Base-by-base conservation (phyloP, 1,140 invertebrate species). In the Hyles vespertilio region DNA sequence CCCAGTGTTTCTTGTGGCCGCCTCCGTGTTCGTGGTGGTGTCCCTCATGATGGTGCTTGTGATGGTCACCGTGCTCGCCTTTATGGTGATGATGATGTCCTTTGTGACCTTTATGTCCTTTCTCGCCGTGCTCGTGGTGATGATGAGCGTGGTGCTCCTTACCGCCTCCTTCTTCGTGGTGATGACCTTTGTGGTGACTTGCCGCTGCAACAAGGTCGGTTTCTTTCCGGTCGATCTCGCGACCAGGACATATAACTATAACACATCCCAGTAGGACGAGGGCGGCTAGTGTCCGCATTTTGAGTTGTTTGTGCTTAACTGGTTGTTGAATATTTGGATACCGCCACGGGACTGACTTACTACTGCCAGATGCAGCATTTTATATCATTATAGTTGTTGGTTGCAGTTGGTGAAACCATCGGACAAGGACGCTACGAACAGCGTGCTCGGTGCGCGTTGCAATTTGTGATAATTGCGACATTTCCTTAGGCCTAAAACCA, bases 1-100 rank as follows among this genome's bases (percentile, higher is more conserved):
- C 92, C 78, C 93, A 92, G 61, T 94, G 92, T 49, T 92, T 91
- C 73, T 94, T 93, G 70, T 93, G 91, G 57, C 91, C 90, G 22
- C 92, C 93, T 11, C 91, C 91, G 61, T 93, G 89, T 56, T 93
- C 91, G 59, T 90, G 86, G 76, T 92, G 92, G 64, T 93, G 91
- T 47, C 92, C 92, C n/a, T 90, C 89, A 67, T 93, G 92, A 48
- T 91, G 90, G 68, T 92, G 92, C 65, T 94, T 93, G 67, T 92
- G 89, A 74, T 94, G 92, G 45, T 94, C 91, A 7, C 92, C 93
- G 73, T 93, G 93, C 11, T 92, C 89, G 1, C 93, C 93, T 62
- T 93, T 92, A 59, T 93, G 91, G 67, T 93, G 90, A 46, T 92
- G 89, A 67, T 94, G 92, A 51, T 93, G 88, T 2, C 91, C 79